Evolutionary conservation across 1,140 invertebrate species (phyloP), one percentile per base, ranked within the genome.

Genomic region (Drosophila sechellia): DNA sequence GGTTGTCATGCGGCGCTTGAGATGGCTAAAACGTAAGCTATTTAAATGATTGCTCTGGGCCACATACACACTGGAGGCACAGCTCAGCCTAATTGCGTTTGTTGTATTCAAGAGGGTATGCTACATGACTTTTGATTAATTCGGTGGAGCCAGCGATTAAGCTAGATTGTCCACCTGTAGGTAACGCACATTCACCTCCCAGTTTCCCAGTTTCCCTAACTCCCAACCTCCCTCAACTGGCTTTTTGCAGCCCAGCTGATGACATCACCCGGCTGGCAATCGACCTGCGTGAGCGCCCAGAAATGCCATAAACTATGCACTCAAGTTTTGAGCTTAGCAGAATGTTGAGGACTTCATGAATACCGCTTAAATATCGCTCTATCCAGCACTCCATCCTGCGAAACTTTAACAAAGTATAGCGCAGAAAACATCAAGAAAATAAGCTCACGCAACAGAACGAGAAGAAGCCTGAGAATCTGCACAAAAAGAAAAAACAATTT

Each of bases 101-200:
- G 69, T 27, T 43, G 48, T 46, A 34, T 52, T 57, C 37, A 34
- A 35, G 68, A n/a, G 46, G 34, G 20, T 35, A 59, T 58, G 66
- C 66, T 17, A 71, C 54, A 72, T 72, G 69, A 72, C 72, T 71
- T 71, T 71, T 71, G 68, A 71, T 71, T 71, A 71, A 71, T 71
- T 71, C 48, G 25, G n/a, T n/a, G 52, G 53, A 22, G 64, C 43
- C 64, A 65, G 60, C 64, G 59, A 68, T 68, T 68, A 68, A 52
- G 64, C 60, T 25, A 20, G 46, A 31, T 53, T 53, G 64, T 68
- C 64, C 64, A 68, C 60, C 60, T 68, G 64, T 68, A 53, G 54
- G 15, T 25, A 12, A 31, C 31, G 31, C 31, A 31, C 4, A 6
- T 10, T 4, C 15, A 8, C 8, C 22, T 6, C 31, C 31, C 31